These are phyloP conservation scores for Caenorhabditis doughertyi DNA, from an alignment of 2,888 invertebrate species.

Conservation along the genomic window DNA sequence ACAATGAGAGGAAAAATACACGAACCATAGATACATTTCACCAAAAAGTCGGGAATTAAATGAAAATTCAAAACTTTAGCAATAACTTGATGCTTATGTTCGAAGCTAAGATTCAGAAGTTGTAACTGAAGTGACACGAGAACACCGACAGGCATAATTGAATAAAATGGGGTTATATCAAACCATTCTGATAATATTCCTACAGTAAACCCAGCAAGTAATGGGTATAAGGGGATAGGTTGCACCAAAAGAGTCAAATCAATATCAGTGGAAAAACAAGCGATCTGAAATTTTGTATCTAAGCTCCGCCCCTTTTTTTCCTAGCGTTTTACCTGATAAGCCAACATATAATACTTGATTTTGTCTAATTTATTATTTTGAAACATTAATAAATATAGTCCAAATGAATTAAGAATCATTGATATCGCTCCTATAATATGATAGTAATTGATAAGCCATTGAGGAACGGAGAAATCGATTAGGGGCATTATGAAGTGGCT, in stretches of 20 bases:
- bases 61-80: background rate
- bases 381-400: slow-evolving; percentile 9
- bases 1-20: background rate
- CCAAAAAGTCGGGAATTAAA: background rate
- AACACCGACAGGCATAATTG: background rate
- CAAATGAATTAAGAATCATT: background rate
- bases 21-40: background rate
- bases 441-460: slow-evolving; percentile 19
- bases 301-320: background rate
- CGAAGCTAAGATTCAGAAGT: background rate
- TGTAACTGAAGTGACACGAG: background rate
- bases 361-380: background rate
- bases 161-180: background rate
- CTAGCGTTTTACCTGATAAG: background rate
- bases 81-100: background rate
- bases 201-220: background rate
- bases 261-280: background rate
- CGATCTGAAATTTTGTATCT: background rate
- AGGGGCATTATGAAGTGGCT: too few relatives aligned
- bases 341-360: background rate
- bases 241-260: background rate
- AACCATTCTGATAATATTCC: background rate
- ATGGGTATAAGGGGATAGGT: background rate
- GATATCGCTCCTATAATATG: slow-evolving; percentile 1
- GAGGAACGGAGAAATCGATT: slow-evolving; percentile 5